Evolutionary conservation across 2,888 invertebrate genomes (phyloP).

Genomic region (Mimumesa dahlbomi): DNA sequence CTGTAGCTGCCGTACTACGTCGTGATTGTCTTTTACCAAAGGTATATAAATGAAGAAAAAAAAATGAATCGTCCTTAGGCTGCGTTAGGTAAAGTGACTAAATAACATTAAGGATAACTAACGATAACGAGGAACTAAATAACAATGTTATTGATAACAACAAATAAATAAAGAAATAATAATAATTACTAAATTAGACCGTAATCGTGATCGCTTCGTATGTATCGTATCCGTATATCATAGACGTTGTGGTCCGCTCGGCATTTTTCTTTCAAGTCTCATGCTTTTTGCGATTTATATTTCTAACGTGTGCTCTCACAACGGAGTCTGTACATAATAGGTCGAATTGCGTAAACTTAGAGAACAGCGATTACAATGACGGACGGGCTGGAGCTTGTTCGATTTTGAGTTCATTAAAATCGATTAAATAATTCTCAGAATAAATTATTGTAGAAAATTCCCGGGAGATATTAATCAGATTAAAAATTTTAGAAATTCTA

Average conservation of each 20-base stretch:
- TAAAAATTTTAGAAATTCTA: too few relatives aligned
- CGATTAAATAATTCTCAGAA: too few relatives aligned
- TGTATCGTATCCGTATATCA: constrained; percentile 3
- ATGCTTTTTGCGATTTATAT: constrained; percentile 23
- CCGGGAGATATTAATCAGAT: too few relatives aligned
- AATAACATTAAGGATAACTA: constrained; percentile 7
- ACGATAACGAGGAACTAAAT: not conserved
- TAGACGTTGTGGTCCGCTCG: constrained; percentile 10
- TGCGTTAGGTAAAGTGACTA: constrained; percentile 31
- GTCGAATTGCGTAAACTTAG: constrained; percentile 2
- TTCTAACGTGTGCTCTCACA: constrained; percentile 12
- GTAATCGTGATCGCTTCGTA: constrained; percentile 25
- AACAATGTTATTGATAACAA: constrained; percentile 7
- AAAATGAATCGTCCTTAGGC: constrained; percentile 26
- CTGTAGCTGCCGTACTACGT: constrained; percentile 19
- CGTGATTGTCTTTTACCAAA: constrained; percentile 44
- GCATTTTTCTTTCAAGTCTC: not conserved
- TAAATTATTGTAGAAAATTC: too few relatives aligned
- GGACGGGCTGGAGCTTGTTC: not conserved
- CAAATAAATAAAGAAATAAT: not conserved
- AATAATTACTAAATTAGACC: constrained; percentile 6
- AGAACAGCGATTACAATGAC: constrained; percentile 2
- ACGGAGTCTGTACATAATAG: constrained; percentile 22
- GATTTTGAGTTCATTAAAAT: too few relatives aligned
- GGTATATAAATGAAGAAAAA: constrained; percentile 13